Evolutionary conservation across 2,797 vertebrate species (phyloP).

Genomic region (Chaunax sp.): DNA sequence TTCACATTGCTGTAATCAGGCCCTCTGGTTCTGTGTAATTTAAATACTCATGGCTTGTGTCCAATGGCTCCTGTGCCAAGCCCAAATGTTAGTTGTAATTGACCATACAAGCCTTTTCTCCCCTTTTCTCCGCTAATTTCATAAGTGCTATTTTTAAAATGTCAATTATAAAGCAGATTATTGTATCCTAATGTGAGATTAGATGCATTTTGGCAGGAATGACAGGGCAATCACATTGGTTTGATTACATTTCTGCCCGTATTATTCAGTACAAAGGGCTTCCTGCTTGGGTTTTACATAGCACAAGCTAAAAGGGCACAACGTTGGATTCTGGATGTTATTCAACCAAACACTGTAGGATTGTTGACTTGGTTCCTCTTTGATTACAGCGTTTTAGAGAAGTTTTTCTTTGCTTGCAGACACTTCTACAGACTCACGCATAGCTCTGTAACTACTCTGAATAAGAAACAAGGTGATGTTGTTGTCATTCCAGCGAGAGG

Average conservation of each 20-base stretch:
- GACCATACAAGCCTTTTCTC: slow-evolving; percentile 80
- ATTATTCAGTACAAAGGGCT: slow-evolving; percentile 57
- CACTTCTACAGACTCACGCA: slow-evolving; percentile 21
- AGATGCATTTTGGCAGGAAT: slow-evolving; percentile 75
- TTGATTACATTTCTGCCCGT: slow-evolving; percentile 66
- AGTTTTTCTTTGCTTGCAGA: slow-evolving; percentile 26
- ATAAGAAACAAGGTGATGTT: slow-evolving; percentile 74
- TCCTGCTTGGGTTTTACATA: slow-evolving; percentile 43
- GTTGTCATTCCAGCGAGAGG: slow-evolving; percentile 60
- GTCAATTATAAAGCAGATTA: slow-evolving; percentile 80
- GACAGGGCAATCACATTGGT: slow-evolving; percentile 64
- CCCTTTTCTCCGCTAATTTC: slow-evolving; percentile 78
- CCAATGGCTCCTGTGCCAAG: slow-evolving; percentile 79
- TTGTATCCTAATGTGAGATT: slow-evolving; percentile 78
- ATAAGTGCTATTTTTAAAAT: slow-evolving; percentile 81
- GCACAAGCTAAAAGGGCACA: slow-evolving; percentile 27
- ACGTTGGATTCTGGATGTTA: slow-evolving; percentile 31
- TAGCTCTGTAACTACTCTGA: slow-evolving; percentile 40
- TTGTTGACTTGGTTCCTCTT: slow-evolving; percentile 32
- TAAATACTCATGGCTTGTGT: slow-evolving; percentile 79
- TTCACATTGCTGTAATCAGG: slow-evolving; percentile 74
- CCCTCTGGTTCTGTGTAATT: slow-evolving; percentile 78
- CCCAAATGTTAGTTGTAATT: slow-evolving; percentile 79
- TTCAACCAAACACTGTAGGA: slow-evolving; percentile 33
- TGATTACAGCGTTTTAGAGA: slow-evolving; percentile 34